Evolutionary conservation across 35 echinoderm and acorn worm species (phyloP).

Genomic region (Heliocidaris tuberculata): DNA sequence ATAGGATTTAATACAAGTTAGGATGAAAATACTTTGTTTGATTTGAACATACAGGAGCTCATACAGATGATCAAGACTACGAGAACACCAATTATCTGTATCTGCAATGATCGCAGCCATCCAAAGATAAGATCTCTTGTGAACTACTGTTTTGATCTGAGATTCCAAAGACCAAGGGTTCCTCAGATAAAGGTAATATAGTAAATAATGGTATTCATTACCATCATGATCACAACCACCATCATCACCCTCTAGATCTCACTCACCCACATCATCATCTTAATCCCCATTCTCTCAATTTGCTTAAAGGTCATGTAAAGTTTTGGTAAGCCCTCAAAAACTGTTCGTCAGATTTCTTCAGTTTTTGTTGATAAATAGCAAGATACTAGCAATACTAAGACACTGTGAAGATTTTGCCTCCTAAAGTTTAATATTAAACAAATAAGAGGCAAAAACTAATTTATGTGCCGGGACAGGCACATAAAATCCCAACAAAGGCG

Average conservation of each 20-base stretch:
- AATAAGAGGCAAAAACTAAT: too few relatives aligned
- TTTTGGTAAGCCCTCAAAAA: too few relatives aligned
- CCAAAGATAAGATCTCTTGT: slow-evolving; percentile 86
- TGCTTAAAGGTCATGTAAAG: too few relatives aligned
- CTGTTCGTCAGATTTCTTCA: too few relatives aligned
- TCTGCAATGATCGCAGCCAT: slow-evolving; percentile 90
- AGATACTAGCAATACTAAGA: too few relatives aligned
- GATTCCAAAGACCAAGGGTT: slow-evolving; percentile 82
- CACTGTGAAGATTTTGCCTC: too few relatives aligned
- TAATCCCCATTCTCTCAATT: background rate
- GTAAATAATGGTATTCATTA: background rate
- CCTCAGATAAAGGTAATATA: slow-evolving; percentile 85
- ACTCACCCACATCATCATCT: background rate
- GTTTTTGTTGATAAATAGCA: too few relatives aligned
- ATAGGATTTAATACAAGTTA: too few relatives aligned
- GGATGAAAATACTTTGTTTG: background rate
- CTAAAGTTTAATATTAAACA: too few relatives aligned
- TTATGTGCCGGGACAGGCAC: too few relatives aligned
- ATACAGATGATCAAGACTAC: slow-evolving; percentile 91
- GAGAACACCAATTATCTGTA: slow-evolving; percentile 89
- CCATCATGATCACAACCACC: background rate
- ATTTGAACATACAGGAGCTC: slow-evolving; percentile 65
- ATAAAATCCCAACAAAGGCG: too few relatives aligned
- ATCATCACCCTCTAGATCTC: too few relatives aligned
- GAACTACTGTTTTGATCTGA: slow-evolving; percentile 95